These are phyloP conservation scores for Urocolius indicus DNA, from an alignment of 2,113 vertebrate genomes.

Conservation along the genomic window DNA sequence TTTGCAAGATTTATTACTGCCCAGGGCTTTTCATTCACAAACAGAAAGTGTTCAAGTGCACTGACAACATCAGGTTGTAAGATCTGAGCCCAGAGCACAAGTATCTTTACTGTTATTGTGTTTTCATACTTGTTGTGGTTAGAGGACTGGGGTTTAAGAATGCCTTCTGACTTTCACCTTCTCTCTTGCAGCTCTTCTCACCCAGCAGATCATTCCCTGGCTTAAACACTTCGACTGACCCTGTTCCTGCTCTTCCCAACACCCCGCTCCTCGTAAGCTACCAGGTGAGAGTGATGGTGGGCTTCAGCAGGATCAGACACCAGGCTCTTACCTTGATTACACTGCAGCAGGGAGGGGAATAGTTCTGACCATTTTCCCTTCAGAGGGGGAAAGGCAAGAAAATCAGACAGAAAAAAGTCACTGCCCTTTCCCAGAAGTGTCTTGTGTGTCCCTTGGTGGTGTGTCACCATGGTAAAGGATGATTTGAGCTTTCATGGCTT, in stretches of 20 bases:
- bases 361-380: background rate
- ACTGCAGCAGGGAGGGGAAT: background rate
- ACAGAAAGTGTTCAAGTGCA: background rate
- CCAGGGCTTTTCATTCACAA: background rate
- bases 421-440: background rate
- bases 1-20: background rate
- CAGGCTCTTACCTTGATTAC: background rate
- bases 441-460: background rate
- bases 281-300: conserved; percentile 79
- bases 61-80: background rate
- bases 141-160: background rate
- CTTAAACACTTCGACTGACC: conserved; percentile 84
- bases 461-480: rapidly evolving
- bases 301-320: background rate
- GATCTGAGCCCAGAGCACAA: background rate
- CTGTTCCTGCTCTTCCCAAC: conserved; percentile 80
- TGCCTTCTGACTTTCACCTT: conserved; percentile 1
- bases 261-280: conserved; percentile 86
- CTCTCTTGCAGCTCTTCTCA: conserved; percentile 83
- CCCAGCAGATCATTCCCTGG: conserved; percentile 77
- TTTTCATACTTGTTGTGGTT: background rate
- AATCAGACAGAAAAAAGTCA: background rate
- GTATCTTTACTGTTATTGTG: background rate
- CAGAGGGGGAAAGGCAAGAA: background rate
- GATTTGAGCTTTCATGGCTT: background rate